These are phyloP conservation scores for Hermaeophaga mercurialis DNA, from an alignment of 2,888 invertebrate genomes.

Conservation along the genomic window DNA sequence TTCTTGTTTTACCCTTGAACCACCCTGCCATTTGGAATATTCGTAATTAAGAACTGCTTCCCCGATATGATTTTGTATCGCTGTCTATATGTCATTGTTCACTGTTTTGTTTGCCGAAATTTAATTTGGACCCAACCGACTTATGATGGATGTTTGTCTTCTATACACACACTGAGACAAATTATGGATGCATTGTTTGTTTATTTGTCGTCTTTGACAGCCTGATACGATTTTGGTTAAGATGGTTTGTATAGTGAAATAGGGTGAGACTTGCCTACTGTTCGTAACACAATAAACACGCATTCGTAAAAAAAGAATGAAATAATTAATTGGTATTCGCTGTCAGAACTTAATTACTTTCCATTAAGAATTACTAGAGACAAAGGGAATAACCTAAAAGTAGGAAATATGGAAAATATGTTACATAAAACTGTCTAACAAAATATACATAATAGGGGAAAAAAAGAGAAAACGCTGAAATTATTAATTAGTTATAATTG, in stretches of 20 bases:
- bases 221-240: conserved; percentile 14
- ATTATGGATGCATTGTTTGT: conserved; percentile 23
- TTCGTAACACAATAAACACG: neutral
- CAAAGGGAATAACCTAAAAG: no score
- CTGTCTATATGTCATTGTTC: conserved; percentile 33
- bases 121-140: conserved; percentile 31
- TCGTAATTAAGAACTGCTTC: conserved; percentile 38
- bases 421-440: no score
- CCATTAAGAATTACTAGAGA: no score
- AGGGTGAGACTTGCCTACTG: neutral
- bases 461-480: no score
- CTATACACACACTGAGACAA: conserved; percentile 24
- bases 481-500: no score
- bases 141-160: conserved; percentile 21
- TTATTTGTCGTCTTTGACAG: conserved; percentile 21
- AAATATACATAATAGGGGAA: no score
- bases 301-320: neutral
- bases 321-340: neutral
- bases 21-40: conserved; percentile 9
- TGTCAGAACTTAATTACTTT: no score
- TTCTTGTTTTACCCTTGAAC: no score
- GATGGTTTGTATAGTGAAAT: conserved; percentile 9
- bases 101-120: conserved; percentile 35
- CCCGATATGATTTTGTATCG: conserved; percentile 31
- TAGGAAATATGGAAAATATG: no score